Percentiles rank a stretch among this genome's conserved stretches.
Evolutionary conservation across 2,888 invertebrate genomes (phyloP).

Genomic region (Anthophora plumipes): DNA sequence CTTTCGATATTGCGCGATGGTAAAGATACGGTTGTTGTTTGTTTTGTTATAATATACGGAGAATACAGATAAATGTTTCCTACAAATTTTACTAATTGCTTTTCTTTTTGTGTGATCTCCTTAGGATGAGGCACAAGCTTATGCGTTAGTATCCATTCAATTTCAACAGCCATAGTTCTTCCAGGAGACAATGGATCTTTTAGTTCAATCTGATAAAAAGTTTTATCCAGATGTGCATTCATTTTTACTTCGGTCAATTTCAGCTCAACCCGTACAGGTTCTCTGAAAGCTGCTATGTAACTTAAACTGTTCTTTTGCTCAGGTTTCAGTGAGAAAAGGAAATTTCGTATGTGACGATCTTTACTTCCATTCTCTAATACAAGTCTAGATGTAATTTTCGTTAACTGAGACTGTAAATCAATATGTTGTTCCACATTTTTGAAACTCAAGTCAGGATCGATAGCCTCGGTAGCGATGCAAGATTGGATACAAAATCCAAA

Average conservation of each 20-base stretch:
- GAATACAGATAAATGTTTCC: slow-evolving; percentile 94
- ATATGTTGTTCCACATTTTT: slow-evolving; percentile 94
- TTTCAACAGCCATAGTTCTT: slow-evolving; percentile 86
- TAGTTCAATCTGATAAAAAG: slow-evolving; percentile 87
- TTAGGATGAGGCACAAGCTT: slow-evolving; percentile 93
- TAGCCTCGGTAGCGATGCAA: slow-evolving; percentile 40
- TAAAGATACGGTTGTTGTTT: slow-evolving; percentile 92
- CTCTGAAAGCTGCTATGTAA: slow-evolving; percentile 88
- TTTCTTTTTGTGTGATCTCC: slow-evolving; percentile 95
- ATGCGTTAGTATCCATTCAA: slow-evolving; percentile 92
- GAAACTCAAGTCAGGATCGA: slow-evolving; percentile 86
- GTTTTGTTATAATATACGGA: slow-evolving; percentile 92
- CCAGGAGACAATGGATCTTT: slow-evolving; percentile 87
- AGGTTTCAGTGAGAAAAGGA: slow-evolving; percentile 90
- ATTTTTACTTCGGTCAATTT: slow-evolving; percentile 85
- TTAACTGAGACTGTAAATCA: slow-evolving; percentile 95
- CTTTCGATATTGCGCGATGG: slow-evolving; percentile 93
- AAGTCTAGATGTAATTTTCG: slow-evolving; percentile 92
- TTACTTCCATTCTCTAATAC: slow-evolving; percentile 94
- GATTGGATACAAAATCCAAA: slow-evolving; percentile 8
- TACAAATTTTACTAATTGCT: slow-evolving; percentile 95
- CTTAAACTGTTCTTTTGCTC: slow-evolving; percentile 88
- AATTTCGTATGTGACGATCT: slow-evolving; percentile 87
- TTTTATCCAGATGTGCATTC: slow-evolving; percentile 84
- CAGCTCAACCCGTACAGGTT: slow-evolving; percentile 81